Conservation (phyloP, 1,140 invertebrate species). For the Aleiodes sp. region DNA sequence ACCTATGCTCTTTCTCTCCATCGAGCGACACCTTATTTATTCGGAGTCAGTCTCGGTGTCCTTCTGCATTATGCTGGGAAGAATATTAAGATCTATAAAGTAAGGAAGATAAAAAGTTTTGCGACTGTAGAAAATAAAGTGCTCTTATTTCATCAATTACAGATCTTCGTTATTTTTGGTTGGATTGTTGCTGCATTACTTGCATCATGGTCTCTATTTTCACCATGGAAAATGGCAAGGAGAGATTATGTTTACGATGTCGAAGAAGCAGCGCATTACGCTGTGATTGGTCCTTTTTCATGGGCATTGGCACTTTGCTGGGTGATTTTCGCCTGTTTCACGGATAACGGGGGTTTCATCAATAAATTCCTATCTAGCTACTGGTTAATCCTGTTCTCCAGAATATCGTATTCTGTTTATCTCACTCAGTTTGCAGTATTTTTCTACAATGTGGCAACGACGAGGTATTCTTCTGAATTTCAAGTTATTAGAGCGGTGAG, state of each 20-base stretch:
- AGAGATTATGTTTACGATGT: slow-evolving; percentile 71
- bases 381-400: slow-evolving; percentile 73
- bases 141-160: no score
- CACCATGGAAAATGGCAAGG: slow-evolving; percentile 68
- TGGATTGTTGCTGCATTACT: slow-evolving; percentile 67
- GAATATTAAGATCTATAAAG: slow-evolving; percentile 60
- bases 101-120: slow-evolving; percentile 34
- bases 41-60: slow-evolving; percentile 72
- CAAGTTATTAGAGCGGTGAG: slow-evolving; percentile 66
- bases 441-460: slow-evolving; percentile 70
- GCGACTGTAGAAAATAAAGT: no score
- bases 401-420: slow-evolving; percentile 80
- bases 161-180: slow-evolving; percentile 67
- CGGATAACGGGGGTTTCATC: slow-evolving; percentile 69
- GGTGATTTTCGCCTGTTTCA: slow-evolving; percentile 73
- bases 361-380: slow-evolving; percentile 74
- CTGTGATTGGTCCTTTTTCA: slow-evolving; percentile 72
- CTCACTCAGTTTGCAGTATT: slow-evolving; percentile 77
- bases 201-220: slow-evolving; percentile 70
- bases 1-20: slow-evolving; percentile 71
- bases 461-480: slow-evolving; percentile 69
- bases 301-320: slow-evolving; percentile 72
- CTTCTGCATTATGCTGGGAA: slow-evolving; percentile 67
- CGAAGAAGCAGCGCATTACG: slow-evolving; percentile 72
- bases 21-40: slow-evolving; percentile 73